phyloP scores from a whole-genome alignment of 2,888 invertebrate species.

The Idaea straminata region DNA sequence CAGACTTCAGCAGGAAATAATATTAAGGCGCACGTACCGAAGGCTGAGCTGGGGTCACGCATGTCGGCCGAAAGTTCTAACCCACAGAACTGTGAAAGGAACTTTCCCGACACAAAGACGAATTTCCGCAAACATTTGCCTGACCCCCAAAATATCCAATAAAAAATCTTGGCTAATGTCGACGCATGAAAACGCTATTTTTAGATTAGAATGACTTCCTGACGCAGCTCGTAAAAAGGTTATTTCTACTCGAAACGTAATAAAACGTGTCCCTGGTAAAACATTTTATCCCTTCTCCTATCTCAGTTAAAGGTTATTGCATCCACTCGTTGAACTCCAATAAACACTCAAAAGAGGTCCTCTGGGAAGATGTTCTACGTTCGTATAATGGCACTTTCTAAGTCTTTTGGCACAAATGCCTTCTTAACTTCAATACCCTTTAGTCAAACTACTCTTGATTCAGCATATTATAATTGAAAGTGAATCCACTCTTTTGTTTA shows the following conservation, averaged over 20 bases:
- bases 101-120: conserved; percentile 13
- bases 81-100: conserved; percentile 11
- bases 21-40: conserved; percentile 16
- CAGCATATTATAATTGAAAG: not conserved
- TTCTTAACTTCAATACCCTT: conserved; percentile 13
- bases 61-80: conserved; percentile 12
- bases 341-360: conserved; percentile 43
- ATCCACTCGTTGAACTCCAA: conserved; percentile 40
- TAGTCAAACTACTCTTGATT: not conserved
- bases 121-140: conserved; percentile 20
- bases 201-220: conserved; percentile 36
- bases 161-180: conserved; percentile 23
- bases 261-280: conserved; percentile 49
- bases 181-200: conserved; percentile 34
- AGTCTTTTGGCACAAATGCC: conserved; percentile 24
- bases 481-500: not conserved
- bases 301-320: conserved; percentile 41
- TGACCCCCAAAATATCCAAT: conserved; percentile 12
- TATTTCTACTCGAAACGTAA: conserved; percentile 48
- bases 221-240: conserved; percentile 49
- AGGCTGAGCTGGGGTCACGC: conserved; percentile 14
- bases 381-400: conserved; percentile 36
- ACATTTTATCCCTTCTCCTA: conserved; percentile 43
- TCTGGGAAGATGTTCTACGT: conserved; percentile 27
- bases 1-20: conserved; percentile 15